Conservation (phyloP, 23 tunicate species). For the Halocynthia aurantium region DNA sequence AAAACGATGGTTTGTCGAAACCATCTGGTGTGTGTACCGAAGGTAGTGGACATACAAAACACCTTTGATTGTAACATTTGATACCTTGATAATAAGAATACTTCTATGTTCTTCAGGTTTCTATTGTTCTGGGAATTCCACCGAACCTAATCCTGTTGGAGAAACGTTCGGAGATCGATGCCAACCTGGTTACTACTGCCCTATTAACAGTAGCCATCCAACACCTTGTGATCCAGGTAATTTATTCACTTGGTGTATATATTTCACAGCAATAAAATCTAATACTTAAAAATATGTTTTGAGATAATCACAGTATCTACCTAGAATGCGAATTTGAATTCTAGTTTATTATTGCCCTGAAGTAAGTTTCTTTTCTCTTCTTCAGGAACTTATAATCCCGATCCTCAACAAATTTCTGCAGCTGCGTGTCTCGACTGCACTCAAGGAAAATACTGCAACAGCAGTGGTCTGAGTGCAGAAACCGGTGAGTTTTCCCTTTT, state of each 20-base stretch:
- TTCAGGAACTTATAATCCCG: constrained; percentile 76
- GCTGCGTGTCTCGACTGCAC: constrained; percentile 61
- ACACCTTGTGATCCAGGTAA: constrained; percentile 56
- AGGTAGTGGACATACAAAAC: constrained; percentile 27
- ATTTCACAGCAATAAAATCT: not conserved
- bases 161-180: constrained; percentile 72
- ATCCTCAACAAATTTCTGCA: constrained; percentile 11
- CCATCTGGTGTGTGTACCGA: constrained; percentile 52
- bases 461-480: constrained; percentile 30
- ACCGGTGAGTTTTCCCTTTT: constrained; percentile 24
- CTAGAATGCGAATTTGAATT: not conserved
- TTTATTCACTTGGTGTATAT: not conserved
- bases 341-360: not conserved
- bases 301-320: not conserved
- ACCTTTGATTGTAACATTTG: not conserved
- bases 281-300: not conserved
- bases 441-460: constrained; percentile 59
- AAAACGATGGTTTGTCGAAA: constrained; percentile 27
- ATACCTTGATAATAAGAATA: not conserved
- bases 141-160: constrained; percentile 43
- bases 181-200: constrained; percentile 75
- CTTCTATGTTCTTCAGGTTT: constrained; percentile 30
- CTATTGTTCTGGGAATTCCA: constrained; percentile 67
- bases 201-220: constrained; percentile 64
- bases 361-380: not conserved